These are phyloP conservation scores for Drosophila heteroneura DNA, from an alignment of 2,888 invertebrate species.

Conservation along the genomic window DNA sequence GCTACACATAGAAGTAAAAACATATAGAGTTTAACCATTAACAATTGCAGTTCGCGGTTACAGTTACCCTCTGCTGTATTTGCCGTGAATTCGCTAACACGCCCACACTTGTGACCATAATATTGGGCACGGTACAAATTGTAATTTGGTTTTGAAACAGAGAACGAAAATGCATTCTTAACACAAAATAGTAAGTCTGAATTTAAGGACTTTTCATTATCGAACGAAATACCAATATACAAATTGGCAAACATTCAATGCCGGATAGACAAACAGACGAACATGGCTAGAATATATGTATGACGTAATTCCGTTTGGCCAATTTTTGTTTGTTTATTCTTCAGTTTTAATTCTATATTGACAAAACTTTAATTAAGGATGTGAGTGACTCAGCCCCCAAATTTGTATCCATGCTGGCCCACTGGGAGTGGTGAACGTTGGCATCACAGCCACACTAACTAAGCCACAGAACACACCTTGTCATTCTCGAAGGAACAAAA, in stretches of 20 bases:
- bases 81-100: neutral
- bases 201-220: neutral
- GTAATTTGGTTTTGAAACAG: neutral
- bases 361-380: too few species aligned
- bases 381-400: too few species aligned
- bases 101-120: neutral
- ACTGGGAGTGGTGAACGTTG: too few species aligned
- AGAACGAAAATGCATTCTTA: neutral
- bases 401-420: too few species aligned
- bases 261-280: neutral
- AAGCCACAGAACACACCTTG: neutral
- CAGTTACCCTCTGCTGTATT: neutral
- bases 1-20: neutral
- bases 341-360: too few species aligned
- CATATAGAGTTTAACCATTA: slow-evolving; percentile 6
- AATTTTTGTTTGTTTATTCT: too few species aligned
- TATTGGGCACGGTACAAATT: neutral
- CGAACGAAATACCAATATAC: neutral
- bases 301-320: neutral
- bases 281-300: neutral
- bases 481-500: too few species aligned
- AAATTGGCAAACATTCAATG: neutral
- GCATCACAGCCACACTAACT: too few species aligned
- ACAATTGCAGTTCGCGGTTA: slow-evolving; percentile 21
- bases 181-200: neutral